A percentile compares a stretch with the other conserved stretches of the same genome.
Conservation (phyloP, 2,888 invertebrate species). For the Bhutanitis thaidina region DNA sequence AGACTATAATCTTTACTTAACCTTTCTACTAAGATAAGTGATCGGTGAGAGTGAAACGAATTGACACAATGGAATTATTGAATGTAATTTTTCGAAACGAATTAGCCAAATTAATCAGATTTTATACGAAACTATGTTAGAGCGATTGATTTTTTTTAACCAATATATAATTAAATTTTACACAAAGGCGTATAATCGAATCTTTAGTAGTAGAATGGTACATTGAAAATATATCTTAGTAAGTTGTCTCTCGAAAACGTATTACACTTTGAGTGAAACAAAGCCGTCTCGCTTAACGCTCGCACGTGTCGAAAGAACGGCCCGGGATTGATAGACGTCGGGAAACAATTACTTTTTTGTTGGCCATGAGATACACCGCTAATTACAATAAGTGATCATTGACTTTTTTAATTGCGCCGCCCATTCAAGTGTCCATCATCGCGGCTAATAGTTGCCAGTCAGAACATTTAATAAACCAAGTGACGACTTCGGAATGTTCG, state of each 20-base stretch:
- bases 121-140: no score
- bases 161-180: no score
- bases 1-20: neutral
- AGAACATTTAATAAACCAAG: constrained; percentile 71
- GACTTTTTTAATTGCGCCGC: constrained; percentile 70
- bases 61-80: neutral
- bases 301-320: constrained; percentile 48
- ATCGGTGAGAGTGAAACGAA: neutral
- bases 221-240: no score
- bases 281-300: constrained; percentile 16
- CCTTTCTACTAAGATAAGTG: neutral
- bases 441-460: constrained; percentile 73
- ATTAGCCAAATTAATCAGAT: no score
- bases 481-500: constrained; percentile 47
- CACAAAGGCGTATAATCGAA: no score
- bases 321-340: constrained; percentile 55
- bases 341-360: constrained; percentile 75
- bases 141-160: no score
- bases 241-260: no score
- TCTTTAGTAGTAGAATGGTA: no score
- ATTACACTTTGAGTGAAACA: neutral
- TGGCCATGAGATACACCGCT: constrained; percentile 63
- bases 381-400: constrained; percentile 77
- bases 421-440: constrained; percentile 71
- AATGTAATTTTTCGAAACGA: neutral